Conservation (phyloP, 2,113 vertebrate genomes). For the Edolisoma coerulescens region DNA sequence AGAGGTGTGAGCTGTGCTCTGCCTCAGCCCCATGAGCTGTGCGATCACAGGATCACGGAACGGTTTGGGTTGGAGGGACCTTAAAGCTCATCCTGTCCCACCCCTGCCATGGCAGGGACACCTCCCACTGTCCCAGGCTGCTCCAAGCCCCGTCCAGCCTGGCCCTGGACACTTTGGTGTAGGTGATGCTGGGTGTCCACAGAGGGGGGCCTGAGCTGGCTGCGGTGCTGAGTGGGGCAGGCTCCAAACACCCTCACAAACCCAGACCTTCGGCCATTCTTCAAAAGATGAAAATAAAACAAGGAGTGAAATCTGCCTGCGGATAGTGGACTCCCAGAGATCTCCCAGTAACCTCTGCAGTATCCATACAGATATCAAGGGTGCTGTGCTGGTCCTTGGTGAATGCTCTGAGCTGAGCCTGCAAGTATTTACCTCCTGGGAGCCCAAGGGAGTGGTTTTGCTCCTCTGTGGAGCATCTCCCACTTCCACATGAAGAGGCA, state of each 20-base stretch:
- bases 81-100: neutral
- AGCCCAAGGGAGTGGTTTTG: neutral
- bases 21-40: neutral
- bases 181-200: neutral
- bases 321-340: neutral
- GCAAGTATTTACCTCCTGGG: neutral
- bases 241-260: neutral
- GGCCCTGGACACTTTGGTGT: neutral
- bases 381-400: neutral
- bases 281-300: neutral
- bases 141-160: neutral
- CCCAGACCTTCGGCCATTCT: neutral
- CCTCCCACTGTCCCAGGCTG: neutral
- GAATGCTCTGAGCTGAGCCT: neutral
- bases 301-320: neutral
- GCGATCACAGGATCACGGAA: neutral
- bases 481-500: fast-evolving
- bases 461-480: neutral
- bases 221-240: neutral
- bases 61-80: neutral
- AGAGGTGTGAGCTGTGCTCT: fast-evolving
- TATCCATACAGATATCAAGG: neutral
- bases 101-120: neutral
- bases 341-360: neutral
- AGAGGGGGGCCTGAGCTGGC: neutral